Percentiles rank a stretch among this genome's conserved stretches.
These are phyloP conservation scores for Machimus atricapillus DNA, from an alignment of 2,888 invertebrate genomes.

Conservation along the genomic window DNA sequence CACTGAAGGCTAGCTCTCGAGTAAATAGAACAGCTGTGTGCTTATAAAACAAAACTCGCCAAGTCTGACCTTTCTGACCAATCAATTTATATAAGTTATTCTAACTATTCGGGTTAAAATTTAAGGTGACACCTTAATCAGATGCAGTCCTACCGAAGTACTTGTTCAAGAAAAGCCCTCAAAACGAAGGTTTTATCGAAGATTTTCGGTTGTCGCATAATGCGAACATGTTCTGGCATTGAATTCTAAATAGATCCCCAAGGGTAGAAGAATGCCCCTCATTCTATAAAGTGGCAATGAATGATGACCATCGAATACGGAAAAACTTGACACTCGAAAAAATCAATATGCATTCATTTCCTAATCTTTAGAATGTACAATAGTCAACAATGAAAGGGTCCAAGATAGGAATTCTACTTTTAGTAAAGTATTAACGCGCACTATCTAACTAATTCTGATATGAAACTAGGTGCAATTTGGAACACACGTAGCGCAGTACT, in stretches of 20 bases:
- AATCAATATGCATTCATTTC: background rate
- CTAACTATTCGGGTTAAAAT: background rate
- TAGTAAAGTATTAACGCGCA: too few relatives aligned
- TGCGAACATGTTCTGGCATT: background rate
- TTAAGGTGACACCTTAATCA: background rate
- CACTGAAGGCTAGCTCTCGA: background rate
- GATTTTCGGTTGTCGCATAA: background rate
- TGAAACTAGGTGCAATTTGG: too few relatives aligned
- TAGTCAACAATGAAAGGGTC: background rate
- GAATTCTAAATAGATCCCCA: background rate
- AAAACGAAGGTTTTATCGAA: background rate
- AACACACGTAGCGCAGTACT: too few relatives aligned
- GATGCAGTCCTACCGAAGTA: background rate
- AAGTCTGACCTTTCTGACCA: background rate
- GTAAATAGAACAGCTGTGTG: background rate
- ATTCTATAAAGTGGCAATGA: background rate
- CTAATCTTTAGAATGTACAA: background rate
- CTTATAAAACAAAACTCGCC: background rate
- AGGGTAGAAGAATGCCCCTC: background rate
- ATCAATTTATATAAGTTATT: background rate
- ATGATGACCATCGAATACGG: background rate
- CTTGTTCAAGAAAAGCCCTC: background rate
- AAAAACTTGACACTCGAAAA: background rate
- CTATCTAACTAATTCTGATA: too few relatives aligned
- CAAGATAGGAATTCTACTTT: too few relatives aligned